Evolutionary conservation across 2,113 vertebrate genomes (phyloP), one percentile per base, ranked within the genome.

Genomic region (Antennarius striatus): DNA sequence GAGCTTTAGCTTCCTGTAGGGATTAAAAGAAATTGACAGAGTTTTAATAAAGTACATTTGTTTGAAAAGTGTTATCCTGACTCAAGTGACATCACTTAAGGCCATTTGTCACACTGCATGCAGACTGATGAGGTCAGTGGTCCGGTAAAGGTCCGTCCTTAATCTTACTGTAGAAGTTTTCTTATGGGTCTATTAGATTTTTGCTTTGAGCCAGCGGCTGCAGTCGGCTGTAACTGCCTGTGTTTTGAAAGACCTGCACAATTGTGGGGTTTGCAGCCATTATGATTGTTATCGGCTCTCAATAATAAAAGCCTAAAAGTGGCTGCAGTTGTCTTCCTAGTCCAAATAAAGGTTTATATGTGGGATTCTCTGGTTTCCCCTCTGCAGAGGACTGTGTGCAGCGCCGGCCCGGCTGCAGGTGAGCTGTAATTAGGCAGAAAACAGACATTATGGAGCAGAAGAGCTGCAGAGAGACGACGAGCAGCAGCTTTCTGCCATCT

Each of bases 351-450:
- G 75, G 77, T 84, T 79, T 75, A 82, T 47, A 74, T 45, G 53
- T 47, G 64, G 9, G 50, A 58, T 67, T 59, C 71, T 48, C 39
- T 46, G 1, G 12, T 42, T 9, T 10, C 43, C 42, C 30, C 39
- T 8, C 32, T 10, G 5, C 62, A 64, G 51, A 58, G 43, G 11
- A 49, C 63, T 71, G 66, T 66, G 65, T 53, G 66, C 73, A 84
- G 88, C 84, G 84, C 86, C 86, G 79, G 63, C 47, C 68, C 29
- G 84, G 79, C 88, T 83, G 75, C 87, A 88, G 85, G 82, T 86
- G 89, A 89, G 85, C 84, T 88, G 86, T 89, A 89, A 90, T 90
- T 89, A 90, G 53, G 54, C 78, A 70, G 71, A 79, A 77, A 76
- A 74, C 85, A 75, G 75, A 75, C 80, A 87, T 90, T 88, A 87